Evolutionary conservation across 2,113 vertebrate species (phyloP).

Genomic region (Passer montanus): DNA sequence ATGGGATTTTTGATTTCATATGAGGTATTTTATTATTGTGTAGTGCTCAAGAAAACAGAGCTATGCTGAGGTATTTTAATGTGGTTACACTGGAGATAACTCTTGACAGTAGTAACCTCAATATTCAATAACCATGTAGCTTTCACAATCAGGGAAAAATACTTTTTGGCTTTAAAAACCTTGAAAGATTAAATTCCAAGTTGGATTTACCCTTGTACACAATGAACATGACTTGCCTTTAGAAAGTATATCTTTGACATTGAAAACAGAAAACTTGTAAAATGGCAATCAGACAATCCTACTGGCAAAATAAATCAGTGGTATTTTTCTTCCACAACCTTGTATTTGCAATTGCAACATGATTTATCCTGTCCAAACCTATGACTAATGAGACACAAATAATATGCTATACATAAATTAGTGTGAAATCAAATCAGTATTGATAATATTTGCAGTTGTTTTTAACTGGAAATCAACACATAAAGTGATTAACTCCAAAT

Average conservation of each 20-base stretch:
- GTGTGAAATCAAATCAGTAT: conserved; percentile 11
- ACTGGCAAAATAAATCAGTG: background rate
- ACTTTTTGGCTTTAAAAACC: background rate
- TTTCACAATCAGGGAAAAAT: background rate
- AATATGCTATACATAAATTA: conserved; percentile 17
- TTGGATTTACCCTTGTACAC: background rate
- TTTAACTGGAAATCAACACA: conserved; percentile 27
- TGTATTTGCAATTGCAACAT: background rate
- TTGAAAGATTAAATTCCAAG: background rate
- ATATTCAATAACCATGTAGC: background rate
- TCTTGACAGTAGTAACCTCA: background rate
- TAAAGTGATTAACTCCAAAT: conserved; percentile 18
- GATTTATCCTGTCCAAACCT: background rate
- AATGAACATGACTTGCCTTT: background rate
- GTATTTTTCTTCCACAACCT: background rate
- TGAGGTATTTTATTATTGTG: background rate
- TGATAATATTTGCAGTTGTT: conserved; percentile 19
- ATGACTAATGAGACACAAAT: background rate
- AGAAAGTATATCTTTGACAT: background rate
- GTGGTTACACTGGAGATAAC: background rate
- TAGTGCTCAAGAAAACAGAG: background rate
- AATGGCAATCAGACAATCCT: background rate
- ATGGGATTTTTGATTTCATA: background rate
- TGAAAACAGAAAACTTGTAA: background rate
- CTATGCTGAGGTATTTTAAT: background rate